Conservation (phyloP, 1,140 invertebrate species). For the Phocides pigmalion region DNA sequence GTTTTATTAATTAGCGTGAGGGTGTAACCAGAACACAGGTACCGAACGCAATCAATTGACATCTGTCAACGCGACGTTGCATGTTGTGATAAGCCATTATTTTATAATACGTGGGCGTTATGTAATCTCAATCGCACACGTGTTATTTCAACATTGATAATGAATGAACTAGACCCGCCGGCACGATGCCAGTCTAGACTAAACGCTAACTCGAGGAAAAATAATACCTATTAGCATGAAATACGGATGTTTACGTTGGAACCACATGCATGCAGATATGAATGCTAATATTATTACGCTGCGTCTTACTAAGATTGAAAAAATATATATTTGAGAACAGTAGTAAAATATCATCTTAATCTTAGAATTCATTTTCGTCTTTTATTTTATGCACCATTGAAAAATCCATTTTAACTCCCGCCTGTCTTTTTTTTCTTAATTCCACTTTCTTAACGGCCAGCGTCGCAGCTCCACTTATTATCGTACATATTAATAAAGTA, state of each 20-base stretch:
- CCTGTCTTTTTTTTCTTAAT: no score
- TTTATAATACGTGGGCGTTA: constrained; percentile 16
- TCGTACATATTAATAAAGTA: no score
- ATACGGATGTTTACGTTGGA: constrained; percentile 8
- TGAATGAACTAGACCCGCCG: constrained; percentile 23
- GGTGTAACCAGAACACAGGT: no score
- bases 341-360: no score
- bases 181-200: constrained; percentile 14
- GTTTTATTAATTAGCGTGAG: no score
- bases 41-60: no score
- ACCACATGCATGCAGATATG: neutral
- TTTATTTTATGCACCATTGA: no score
- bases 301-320: neutral
- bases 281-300: neutral
- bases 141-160: constrained; percentile 25
- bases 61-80: constrained; percentile 2
- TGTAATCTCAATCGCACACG: constrained; percentile 15
- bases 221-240: constrained; percentile 12
- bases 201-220: constrained; percentile 21
- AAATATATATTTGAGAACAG: neutral
- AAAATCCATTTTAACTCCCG: no score
- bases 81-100: constrained; percentile 22
- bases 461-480: no score
- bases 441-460: no score
- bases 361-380: no score